Conservation (phyloP, 2,797 vertebrate genomes). For the Acrossocheilus wenchowensis region DNA sequence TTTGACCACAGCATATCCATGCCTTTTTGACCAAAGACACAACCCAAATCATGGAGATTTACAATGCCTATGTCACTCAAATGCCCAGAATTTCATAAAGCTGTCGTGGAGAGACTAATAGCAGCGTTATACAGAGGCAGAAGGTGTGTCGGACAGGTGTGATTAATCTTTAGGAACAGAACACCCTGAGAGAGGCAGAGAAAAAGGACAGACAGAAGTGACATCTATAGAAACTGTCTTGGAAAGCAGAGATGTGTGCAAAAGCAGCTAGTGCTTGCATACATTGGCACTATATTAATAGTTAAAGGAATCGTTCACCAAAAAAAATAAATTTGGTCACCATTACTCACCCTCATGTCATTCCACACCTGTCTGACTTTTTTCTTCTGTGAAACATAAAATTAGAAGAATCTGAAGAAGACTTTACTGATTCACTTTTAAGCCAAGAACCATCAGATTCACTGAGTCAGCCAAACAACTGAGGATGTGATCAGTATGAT, state of each 20-base stretch:
- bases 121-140: conserved; percentile 62
- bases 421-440: not conserved
- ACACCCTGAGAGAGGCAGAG: conserved; percentile 48
- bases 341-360: conserved; percentile 7
- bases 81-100: conserved; percentile 31
- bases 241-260: conserved; percentile 51
- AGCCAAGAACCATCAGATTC: not conserved
- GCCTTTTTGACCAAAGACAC: conserved; percentile 6
- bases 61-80: conserved; percentile 10
- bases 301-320: conserved; percentile 27
- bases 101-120: conserved; percentile 38
- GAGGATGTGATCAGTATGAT: not conserved
- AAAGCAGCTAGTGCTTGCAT: conserved; percentile 21
- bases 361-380: conserved; percentile 5
- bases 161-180: conserved; percentile 36
- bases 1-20: conserved; percentile 13
- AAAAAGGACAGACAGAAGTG: conserved; percentile 29
- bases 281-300: not conserved
- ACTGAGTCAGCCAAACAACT: not conserved
- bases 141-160: conserved; percentile 29
- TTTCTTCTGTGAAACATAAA: not conserved
- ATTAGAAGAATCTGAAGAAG: not conserved
- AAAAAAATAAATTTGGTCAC: not conserved
- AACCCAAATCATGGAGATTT: conserved; percentile 6
- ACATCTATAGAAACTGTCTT: conserved; percentile 37